Conservation (phyloP, 2,797 vertebrate species). For the Scolopax bukidnonensis region DNA sequence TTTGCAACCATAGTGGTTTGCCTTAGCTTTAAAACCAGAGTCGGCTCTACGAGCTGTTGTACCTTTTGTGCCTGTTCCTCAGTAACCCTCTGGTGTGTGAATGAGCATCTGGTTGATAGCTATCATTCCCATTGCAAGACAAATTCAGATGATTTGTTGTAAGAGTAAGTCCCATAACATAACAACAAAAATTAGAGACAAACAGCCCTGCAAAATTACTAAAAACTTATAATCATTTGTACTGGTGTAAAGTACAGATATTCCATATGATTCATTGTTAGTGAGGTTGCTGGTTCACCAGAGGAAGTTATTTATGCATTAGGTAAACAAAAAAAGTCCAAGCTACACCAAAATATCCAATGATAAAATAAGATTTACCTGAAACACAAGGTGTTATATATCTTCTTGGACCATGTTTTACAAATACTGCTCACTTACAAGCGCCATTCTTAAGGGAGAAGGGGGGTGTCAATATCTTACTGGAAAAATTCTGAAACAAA, state of each 20-base stretch:
- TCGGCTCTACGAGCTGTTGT: accelerated
- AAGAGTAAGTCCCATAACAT: neutral
- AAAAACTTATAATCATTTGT: neutral
- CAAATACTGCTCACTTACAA: neutral
- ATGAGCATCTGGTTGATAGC: neutral
- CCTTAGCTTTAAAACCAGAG: neutral
- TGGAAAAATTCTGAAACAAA: neutral
- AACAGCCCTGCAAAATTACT: neutral
- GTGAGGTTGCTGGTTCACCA: neutral
- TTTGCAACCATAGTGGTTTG: neutral
- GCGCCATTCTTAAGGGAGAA: neutral
- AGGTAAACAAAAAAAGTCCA: neutral
- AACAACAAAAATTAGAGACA: neutral
- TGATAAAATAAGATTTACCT: neutral
- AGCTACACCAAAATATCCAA: neutral
- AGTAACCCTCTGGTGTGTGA: neutral
- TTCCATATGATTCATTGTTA: neutral
- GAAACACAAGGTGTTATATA: neutral
- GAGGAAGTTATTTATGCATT: neutral
- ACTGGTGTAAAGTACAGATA: neutral
- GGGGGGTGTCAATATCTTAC: neutral
- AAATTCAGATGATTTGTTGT: neutral
- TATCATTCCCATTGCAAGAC: neutral
- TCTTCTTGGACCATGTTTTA: neutral
- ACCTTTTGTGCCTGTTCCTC: neutral